Conservation (phyloP, 2,888 invertebrate species). For the Acanthoscelides obtectus region DNA sequence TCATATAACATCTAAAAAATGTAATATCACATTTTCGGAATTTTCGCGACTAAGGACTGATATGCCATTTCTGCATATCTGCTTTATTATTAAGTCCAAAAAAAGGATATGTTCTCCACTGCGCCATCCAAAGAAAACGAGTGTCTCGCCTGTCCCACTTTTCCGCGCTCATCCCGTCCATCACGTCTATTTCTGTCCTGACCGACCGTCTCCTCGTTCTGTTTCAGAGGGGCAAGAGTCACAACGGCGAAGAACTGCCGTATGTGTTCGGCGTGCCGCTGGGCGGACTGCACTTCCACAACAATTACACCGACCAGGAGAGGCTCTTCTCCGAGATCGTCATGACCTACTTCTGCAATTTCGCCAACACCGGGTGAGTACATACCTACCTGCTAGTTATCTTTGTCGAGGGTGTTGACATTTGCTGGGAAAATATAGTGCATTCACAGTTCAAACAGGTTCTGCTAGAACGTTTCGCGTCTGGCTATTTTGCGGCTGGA, state of each 20-base stretch:
- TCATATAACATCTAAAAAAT: too few species aligned
- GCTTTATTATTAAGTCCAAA: too few species aligned
- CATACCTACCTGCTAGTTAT: neutral
- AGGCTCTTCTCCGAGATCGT: conserved; percentile 77
- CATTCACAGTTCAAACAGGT: too few species aligned
- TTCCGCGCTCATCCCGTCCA: neutral
- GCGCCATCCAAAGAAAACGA: too few species aligned
- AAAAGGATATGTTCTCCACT: too few species aligned
- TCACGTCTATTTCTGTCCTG: neutral
- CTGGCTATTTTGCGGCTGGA: too few species aligned
- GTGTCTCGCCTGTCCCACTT: neutral
- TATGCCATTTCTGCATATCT: too few species aligned
- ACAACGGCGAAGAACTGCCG: conserved; percentile 82
- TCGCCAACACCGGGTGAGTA: conserved; percentile 82
- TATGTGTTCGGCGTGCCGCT: conserved; percentile 85
- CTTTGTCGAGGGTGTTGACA: neutral
- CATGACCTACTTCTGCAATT: conserved; percentile 88
- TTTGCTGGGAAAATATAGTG: too few species aligned
- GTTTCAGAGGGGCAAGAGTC: conserved; percentile 64
- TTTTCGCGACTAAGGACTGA: too few species aligned
- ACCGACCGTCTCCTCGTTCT: too few species aligned
- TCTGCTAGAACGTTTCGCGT: too few species aligned
- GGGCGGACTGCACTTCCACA: conserved; percentile 62
- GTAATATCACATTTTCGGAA: too few species aligned
- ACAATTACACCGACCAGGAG: conserved; percentile 72